A percentile compares a stretch with the other conserved stretches of the same genome.
phyloP scores from a whole-genome alignment of 2,888 invertebrate genomes.

The Pristionchus entomophagus region DNA sequence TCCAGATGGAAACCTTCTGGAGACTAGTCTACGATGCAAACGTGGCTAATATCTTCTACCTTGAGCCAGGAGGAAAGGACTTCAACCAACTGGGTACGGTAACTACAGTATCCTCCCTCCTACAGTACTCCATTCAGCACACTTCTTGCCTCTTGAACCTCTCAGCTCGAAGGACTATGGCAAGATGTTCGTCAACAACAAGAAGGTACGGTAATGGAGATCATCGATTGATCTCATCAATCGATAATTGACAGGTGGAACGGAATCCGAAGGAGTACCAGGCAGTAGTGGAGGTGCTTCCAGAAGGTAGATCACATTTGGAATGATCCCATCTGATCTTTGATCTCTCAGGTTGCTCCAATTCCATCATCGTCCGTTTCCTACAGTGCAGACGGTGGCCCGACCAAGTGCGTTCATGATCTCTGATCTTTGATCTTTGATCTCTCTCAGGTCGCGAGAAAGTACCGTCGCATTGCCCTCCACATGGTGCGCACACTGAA shows the following conservation, averaged over 20 bases:
- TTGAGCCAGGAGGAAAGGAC: conserved; percentile 30
- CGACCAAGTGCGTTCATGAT: background rate
- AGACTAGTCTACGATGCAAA: conserved; percentile 40
- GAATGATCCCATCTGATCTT: background rate
- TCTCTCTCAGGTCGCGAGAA: conserved; percentile 17
- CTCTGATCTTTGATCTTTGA: conserved; percentile 18
- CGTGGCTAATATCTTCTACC: conserved; percentile 38
- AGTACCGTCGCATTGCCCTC: conserved; percentile 33
- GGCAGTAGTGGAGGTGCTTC: conserved; percentile 27
- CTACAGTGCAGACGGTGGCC: conserved; percentile 36
- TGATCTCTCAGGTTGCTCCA: conserved; percentile 41
- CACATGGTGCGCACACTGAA: conserved; percentile 37
- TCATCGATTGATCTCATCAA: too few species aligned
- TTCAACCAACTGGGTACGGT: background rate
- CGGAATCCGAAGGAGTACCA: conserved; percentile 32
- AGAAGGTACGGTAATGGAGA: too few species aligned
- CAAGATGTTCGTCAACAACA: conserved; percentile 30
- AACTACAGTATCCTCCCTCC: background rate
- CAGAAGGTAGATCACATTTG: conserved; percentile 7
- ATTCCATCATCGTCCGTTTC: conserved; percentile 37
- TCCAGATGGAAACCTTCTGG: conserved; percentile 41
- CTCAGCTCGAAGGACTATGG: conserved; percentile 16
- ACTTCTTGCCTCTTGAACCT: conserved; percentile 37
- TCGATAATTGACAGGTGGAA: too few species aligned
- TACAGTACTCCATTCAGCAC: conserved; percentile 22